Evolutionary conservation across 2,797 vertebrate species (phyloP).

Genomic region (Gymnoscopelus microlampas): DNA sequence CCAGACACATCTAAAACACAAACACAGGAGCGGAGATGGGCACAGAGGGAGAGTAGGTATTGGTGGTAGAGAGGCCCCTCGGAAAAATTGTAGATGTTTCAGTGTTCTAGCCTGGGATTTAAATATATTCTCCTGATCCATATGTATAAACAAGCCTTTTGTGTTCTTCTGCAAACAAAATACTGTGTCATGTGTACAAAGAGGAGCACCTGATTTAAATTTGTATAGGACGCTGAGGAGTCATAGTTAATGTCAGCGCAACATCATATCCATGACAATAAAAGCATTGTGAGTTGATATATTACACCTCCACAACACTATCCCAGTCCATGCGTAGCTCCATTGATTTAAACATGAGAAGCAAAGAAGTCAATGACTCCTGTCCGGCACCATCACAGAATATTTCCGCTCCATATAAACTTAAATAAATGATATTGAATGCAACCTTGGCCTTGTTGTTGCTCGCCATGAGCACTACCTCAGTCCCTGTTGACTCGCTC

Average conservation of each 20-base stretch:
- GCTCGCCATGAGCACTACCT: constrained; percentile 43
- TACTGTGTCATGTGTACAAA: too few species aligned
- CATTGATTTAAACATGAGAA: constrained; percentile 55
- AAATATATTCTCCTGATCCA: too few species aligned
- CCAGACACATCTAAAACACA: neutral
- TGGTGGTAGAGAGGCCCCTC: neutral
- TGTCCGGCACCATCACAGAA: constrained; percentile 48
- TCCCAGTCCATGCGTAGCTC: constrained; percentile 22
- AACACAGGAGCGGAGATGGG: constrained; percentile 9
- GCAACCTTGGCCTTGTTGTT: constrained; percentile 56
- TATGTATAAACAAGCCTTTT: too few species aligned
- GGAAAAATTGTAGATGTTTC: too few species aligned
- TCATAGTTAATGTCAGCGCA: neutral
- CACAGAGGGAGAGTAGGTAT: neutral
- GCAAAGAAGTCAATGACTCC: constrained; percentile 54
- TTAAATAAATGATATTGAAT: constrained; percentile 63
- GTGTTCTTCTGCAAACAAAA: too few species aligned
- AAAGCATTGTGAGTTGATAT: constrained; percentile 29
- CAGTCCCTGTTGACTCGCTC: constrained; percentile 48
- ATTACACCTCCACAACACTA: constrained; percentile 16
- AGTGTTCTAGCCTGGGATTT: too few species aligned
- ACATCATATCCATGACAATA: constrained; percentile 22
- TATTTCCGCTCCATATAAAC: constrained; percentile 64
- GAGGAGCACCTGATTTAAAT: too few species aligned
- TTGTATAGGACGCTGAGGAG: too few species aligned